A percentile compares a stretch with the other conserved stretches of the same genome.
phyloP scores from a whole-genome alignment of 2,888 invertebrate species.

The Yponomeuta plumbellus region DNA sequence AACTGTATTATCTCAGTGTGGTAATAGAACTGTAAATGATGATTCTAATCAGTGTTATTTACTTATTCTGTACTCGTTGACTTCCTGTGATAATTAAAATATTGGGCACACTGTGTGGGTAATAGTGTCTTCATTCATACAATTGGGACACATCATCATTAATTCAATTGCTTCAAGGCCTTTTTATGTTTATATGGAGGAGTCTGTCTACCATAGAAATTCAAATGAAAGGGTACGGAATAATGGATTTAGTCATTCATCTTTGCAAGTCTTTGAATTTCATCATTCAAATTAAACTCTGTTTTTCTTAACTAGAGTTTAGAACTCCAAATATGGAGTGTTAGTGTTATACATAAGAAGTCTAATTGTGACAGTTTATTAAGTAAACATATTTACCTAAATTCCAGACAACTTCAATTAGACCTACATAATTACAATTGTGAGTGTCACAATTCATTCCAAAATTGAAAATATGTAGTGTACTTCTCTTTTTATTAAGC shows the following conservation, averaged over 20 bases:
- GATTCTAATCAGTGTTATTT: conserved; percentile 1
- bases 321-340: too few species aligned
- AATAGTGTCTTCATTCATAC: background rate
- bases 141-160: background rate
- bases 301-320: too few species aligned
- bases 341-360: too few species aligned
- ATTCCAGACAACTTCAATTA: too few species aligned
- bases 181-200: background rate
- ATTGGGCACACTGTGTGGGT: background rate
- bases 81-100: conserved; percentile 3
- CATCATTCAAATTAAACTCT: too few species aligned
- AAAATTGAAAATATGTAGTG: too few species aligned
- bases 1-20: background rate
- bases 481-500: too few species aligned
- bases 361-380: too few species aligned
- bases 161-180: background rate
- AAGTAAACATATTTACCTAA: too few species aligned
- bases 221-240: background rate
- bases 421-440: too few species aligned
- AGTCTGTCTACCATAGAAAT: background rate
- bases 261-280: too few species aligned
- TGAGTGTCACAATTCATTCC: too few species aligned
- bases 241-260: background rate
- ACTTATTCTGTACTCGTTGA: background rate
- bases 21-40: background rate